These are phyloP conservation scores for Spea bombifrons DNA, from an alignment of 2,113 vertebrate genomes.

Conservation along the genomic window DNA sequence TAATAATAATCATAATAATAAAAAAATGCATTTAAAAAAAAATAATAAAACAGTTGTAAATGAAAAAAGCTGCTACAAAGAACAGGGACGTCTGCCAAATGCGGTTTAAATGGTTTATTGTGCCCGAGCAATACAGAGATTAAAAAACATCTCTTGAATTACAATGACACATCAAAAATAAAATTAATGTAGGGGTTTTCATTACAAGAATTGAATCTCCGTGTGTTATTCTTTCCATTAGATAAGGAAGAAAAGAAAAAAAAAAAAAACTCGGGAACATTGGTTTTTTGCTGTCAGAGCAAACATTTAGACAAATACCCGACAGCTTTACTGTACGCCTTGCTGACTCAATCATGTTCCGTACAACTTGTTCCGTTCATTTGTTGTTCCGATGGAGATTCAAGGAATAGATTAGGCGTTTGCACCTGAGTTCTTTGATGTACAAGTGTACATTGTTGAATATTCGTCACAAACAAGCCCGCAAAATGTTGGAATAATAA, in stretches of 20 bases:
- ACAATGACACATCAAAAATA: constrained; percentile 76
- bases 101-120: constrained; percentile 76
- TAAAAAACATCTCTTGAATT: constrained; percentile 80
- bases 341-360: constrained; percentile 56
- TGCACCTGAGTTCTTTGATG: constrained; percentile 35
- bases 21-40: constrained; percentile 51
- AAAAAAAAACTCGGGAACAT: constrained; percentile 63
- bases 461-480: not conserved
- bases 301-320: constrained; percentile 73
- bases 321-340: constrained; percentile 62
- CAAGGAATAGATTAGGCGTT: constrained; percentile 53
- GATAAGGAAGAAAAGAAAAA: constrained; percentile 64
- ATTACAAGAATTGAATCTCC: constrained; percentile 71
- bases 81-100: constrained; percentile 69
- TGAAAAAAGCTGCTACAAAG: constrained; percentile 62
- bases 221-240: constrained; percentile 75
- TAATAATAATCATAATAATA: constrained; percentile 50
- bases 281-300: constrained; percentile 62
- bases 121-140: constrained; percentile 72
- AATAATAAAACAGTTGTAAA: constrained; percentile 62
- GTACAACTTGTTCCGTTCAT: constrained; percentile 57
- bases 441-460: not conserved
- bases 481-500: not conserved
- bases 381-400: constrained; percentile 55
- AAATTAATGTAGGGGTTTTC: constrained; percentile 74